A percentile compares a stretch with the other conserved stretches of the same genome.
phyloP scores from a whole-genome alignment of 2,797 vertebrate genomes.

The Zalophus californianus region DNA sequence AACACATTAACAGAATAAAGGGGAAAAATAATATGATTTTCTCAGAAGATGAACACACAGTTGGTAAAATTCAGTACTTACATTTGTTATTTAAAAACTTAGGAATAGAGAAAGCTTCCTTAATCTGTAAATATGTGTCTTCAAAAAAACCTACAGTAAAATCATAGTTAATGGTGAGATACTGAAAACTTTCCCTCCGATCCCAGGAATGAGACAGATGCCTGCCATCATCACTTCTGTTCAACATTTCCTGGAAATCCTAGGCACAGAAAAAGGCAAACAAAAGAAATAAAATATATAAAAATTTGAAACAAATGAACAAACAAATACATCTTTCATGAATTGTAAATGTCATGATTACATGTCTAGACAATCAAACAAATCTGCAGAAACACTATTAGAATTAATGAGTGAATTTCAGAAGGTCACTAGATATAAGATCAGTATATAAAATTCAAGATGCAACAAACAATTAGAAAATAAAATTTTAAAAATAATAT shows the following conservation, averaged over 20 bases:
- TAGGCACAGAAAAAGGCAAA: background rate
- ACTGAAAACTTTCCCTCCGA: constrained; percentile 34
- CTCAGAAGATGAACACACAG: background rate
- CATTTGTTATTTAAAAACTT: background rate
- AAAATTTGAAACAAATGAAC: background rate
- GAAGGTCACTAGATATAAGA: background rate
- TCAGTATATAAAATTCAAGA: background rate
- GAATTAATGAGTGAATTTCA: constrained; percentile 6
- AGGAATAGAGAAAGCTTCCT: background rate
- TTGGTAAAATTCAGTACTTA: constrained; percentile 27
- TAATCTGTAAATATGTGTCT: background rate
- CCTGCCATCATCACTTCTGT: background rate
- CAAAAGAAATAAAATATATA: background rate
- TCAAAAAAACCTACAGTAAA: background rate
- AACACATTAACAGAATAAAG: background rate
- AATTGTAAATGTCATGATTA: background rate
- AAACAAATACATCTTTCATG: background rate
- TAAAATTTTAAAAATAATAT: background rate
- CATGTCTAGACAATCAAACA: constrained; percentile 17
- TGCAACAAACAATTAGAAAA: background rate
- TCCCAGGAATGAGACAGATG: background rate
- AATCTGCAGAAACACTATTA: constrained; percentile 15
- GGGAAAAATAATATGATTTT: constrained; percentile 23
- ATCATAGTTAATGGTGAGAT: constrained; percentile 6
- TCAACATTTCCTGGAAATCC: background rate